Evolutionary conservation across 1,140 invertebrate species (phyloP).

Genomic region (Telenomus remus): DNA sequence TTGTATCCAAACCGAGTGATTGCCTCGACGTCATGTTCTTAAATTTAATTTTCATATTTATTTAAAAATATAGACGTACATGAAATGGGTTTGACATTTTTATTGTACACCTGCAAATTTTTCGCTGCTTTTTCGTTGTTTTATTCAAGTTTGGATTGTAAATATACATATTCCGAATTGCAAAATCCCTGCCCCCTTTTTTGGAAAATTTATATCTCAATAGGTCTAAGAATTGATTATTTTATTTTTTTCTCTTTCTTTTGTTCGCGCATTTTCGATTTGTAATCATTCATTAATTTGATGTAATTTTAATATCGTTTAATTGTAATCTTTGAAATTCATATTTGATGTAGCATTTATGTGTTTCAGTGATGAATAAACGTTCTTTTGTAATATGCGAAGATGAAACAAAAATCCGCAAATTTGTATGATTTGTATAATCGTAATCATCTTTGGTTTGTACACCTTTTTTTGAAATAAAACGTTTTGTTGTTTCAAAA

Average conservation of each 20-base stretch:
- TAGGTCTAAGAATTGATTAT: constrained; percentile 1
- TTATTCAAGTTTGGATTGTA: not conserved
- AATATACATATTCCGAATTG: no score
- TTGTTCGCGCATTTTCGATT: constrained; percentile 18
- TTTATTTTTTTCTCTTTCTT: constrained; percentile 14
- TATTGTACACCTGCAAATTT: constrained; percentile 39
- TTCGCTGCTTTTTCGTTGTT: not conserved
- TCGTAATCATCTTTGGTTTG: no score
- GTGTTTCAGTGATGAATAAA: constrained; percentile 34
- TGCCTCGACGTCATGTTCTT: constrained; percentile 56
- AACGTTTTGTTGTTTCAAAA: no score
- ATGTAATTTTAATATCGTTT: constrained; percentile 38
- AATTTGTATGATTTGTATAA: no score
- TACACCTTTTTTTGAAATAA: no score
- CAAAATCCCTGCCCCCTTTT: no score
- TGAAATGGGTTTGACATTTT: constrained; percentile 33
- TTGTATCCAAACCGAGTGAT: constrained; percentile 60
- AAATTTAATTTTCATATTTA: constrained; percentile 57
- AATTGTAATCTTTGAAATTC: no score
- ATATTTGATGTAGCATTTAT: no score
- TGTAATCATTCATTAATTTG: constrained; percentile 16
- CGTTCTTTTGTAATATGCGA: constrained; percentile 27
- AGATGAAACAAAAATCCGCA: no score
- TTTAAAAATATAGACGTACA: constrained; percentile 58
- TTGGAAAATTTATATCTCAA: not conserved